A percentile compares a stretch with the other conserved stretches of the same genome.
Conservation (phyloP, 2,113 vertebrate species). For the Perccottus glenii region DNA sequence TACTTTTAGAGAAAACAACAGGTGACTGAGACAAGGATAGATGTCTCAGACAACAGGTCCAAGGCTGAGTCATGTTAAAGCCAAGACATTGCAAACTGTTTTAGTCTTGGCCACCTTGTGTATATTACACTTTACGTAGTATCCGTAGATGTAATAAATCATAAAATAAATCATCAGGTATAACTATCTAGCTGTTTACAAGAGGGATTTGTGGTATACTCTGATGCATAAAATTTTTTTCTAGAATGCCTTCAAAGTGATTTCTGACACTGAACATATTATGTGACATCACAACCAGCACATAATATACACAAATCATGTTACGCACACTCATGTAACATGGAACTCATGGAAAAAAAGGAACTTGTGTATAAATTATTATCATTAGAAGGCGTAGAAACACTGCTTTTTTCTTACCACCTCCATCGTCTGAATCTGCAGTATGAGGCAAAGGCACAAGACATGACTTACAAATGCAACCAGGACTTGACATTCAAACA, state of each 20-base stretch:
- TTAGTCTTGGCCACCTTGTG: not conserved
- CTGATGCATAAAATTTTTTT: too few species aligned
- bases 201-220: not conserved
- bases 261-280: conserved; percentile 44
- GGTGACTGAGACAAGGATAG: conserved; percentile 4
- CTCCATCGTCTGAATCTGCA: conserved; percentile 60
- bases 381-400: conserved; percentile 1
- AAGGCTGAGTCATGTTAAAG: conserved; percentile 1
- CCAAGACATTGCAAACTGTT: conserved; percentile 9
- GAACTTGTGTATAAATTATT: conserved; percentile 1
- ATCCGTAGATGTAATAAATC: not conserved
- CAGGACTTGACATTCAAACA: not conserved
- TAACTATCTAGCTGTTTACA: not conserved
- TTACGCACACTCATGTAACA: conserved; percentile 25
- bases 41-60: not conserved
- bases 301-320: conserved; percentile 45
- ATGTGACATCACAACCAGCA: conserved; percentile 41
- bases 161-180: not conserved
- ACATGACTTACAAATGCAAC: conserved; percentile 3
- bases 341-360: conserved; percentile 17
- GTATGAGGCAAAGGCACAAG: conserved; percentile 41
- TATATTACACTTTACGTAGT: not conserved
- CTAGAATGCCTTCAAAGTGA: conserved; percentile 21
- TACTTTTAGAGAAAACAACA: not conserved
- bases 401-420: conserved; percentile 65